These are phyloP conservation scores for Ricordea florida DNA, from an alignment of 92 coral and sea anemone species.

Conservation along the genomic window DNA sequence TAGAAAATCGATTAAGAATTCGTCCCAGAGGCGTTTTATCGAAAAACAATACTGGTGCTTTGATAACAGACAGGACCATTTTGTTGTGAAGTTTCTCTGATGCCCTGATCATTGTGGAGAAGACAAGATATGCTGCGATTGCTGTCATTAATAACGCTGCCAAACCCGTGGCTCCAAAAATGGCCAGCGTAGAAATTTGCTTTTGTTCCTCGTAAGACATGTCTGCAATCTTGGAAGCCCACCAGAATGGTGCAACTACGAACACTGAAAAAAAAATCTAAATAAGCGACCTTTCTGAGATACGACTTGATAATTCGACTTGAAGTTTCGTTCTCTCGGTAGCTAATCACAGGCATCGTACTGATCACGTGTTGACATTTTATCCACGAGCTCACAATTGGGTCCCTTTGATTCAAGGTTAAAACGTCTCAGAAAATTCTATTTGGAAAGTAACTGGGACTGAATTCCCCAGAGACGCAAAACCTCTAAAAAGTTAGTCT, in stretches of 20 bases:
- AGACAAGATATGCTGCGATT: background rate
- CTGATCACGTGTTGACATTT: too few species aligned
- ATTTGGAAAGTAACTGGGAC: too few species aligned
- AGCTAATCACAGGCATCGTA: too few species aligned
- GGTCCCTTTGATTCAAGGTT: too few species aligned
- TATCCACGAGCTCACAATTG: too few species aligned
- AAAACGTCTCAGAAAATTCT: too few species aligned
- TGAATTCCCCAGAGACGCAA: too few species aligned
- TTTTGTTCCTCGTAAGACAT: background rate
- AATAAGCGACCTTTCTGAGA: too few species aligned
- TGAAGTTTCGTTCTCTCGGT: too few species aligned
- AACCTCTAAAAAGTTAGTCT: too few species aligned
- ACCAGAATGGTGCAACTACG: background rate
- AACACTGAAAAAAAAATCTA: background rate
- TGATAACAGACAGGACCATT: constrained; percentile 14
- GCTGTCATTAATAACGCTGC: background rate
- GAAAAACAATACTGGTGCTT: constrained; percentile 22
- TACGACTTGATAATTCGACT: too few species aligned
- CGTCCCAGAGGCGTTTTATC: constrained; percentile 50
- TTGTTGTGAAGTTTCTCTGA: constrained; percentile 41
- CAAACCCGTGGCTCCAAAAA: background rate
- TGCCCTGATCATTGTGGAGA: constrained; percentile 4
- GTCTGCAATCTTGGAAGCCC: background rate
- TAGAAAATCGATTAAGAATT: constrained; percentile 46
- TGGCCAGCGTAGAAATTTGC: background rate